Conservation (phyloP, 2,797 vertebrate genomes). For the Myioborus melanocephalus region DNA sequence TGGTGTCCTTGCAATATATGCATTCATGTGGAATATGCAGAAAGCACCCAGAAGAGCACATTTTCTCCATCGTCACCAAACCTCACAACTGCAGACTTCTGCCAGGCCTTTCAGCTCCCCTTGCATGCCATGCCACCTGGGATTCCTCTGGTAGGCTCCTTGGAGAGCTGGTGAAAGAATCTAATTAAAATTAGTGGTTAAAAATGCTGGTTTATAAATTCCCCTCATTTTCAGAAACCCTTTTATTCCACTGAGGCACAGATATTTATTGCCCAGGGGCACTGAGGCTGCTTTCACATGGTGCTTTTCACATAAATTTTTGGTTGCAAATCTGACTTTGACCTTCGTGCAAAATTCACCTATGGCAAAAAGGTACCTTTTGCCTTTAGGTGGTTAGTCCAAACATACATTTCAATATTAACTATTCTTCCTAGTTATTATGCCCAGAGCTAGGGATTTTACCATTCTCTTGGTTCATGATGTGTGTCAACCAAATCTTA, state of each 20-base stretch:
- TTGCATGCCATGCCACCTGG: background rate
- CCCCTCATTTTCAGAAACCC: background rate
- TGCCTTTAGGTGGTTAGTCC: background rate
- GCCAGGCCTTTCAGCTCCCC: background rate
- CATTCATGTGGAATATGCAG: background rate
- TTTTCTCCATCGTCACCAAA: background rate
- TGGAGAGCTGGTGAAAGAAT: background rate
- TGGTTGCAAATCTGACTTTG: background rate
- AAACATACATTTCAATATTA: background rate
- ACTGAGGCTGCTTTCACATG: background rate
- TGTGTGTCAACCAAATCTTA: background rate
- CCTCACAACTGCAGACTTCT: background rate
- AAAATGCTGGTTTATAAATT: background rate
- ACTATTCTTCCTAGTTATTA: background rate
- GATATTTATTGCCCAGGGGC: background rate
- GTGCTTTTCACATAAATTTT: background rate
- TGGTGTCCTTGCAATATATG: background rate
- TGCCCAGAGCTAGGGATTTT: background rate
- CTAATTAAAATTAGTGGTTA: background rate
- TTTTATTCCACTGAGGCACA: background rate
- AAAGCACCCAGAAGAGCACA: background rate
- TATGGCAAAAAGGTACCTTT: background rate
- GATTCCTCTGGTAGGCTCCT: background rate
- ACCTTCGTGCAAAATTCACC: background rate
- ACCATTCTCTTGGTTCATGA: background rate